A percentile compares a stretch with the other conserved stretches of the same genome.
Evolutionary conservation across 2,797 vertebrate genomes (phyloP).

Genomic region (Eulemur rubriventer): DNA sequence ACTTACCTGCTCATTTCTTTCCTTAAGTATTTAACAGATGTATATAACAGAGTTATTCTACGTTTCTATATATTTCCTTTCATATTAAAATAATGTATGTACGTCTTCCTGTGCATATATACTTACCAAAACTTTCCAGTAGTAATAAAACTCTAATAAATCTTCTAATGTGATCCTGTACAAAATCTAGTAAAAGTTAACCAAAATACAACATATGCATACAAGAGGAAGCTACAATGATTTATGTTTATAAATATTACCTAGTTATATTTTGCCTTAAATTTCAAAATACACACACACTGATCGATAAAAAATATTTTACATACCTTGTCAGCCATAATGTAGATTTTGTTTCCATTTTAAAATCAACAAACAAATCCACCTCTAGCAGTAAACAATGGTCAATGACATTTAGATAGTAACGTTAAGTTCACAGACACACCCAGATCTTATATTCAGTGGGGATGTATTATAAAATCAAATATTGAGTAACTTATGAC

Average conservation of each 20-base stretch:
- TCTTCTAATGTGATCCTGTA: not conserved
- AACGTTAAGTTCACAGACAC: conserved; percentile 26
- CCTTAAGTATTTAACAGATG: not conserved
- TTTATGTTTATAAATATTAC: not conserved
- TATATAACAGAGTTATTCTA: not conserved
- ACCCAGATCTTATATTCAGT: not conserved
- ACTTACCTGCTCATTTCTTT: not conserved
- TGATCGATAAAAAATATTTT: not conserved
- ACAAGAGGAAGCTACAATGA: not conserved
- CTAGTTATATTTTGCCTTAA: not conserved
- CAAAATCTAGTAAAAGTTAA: conserved; percentile 27
- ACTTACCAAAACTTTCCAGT: not conserved
- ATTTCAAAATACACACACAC: not conserved
- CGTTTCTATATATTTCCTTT: not conserved
- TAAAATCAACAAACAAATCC: conserved; percentile 7
- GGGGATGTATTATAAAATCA: conserved; percentile 41
- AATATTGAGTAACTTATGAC: not conserved
- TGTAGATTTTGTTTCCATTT: not conserved
- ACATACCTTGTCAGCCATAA: not conserved
- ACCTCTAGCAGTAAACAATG: not conserved
- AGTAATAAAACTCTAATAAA: conserved; percentile 21
- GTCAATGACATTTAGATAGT: not conserved
- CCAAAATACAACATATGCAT: not conserved
- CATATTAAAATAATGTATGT: not conserved
- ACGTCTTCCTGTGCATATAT: not conserved